Conservation (phyloP, 1,140 invertebrate genomes). For the Danaus melanippus region DNA sequence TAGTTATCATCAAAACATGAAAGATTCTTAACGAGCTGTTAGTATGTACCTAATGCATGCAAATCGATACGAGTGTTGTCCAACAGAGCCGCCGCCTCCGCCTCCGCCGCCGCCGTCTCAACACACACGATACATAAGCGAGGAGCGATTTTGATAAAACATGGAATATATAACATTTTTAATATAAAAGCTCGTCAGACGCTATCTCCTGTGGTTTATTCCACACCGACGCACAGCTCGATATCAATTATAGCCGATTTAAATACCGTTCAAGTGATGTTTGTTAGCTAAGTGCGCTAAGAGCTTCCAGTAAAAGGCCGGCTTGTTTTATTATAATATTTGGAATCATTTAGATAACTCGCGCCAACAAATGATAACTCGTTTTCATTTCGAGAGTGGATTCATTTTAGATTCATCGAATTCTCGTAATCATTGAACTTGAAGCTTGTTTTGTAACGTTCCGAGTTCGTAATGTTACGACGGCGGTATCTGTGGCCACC, state of each 20-base stretch:
- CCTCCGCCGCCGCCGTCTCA: too few relatives aligned
- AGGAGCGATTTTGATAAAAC: too few relatives aligned
- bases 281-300: constrained; percentile 15
- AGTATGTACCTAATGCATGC: constrained; percentile 57
- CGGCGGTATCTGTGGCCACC: too few relatives aligned
- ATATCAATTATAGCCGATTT: constrained; percentile 34
- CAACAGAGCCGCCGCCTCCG: constrained; percentile 29
- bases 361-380: constrained; percentile 6
- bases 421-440: too few relatives aligned
- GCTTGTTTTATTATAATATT: too few relatives aligned
- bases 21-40: constrained; percentile 53
- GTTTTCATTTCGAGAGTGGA: background rate
- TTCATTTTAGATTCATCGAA: too few relatives aligned
- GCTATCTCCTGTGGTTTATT: constrained; percentile 15
- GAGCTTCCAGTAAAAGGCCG: constrained; percentile 7
- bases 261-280: constrained; percentile 30
- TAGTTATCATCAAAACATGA: too few relatives aligned
- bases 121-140: too few relatives aligned
- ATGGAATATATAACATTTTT: too few relatives aligned
- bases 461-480: too few relatives aligned
- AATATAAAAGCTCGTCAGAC: background rate
- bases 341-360: too few relatives aligned
- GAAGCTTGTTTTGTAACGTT: too few relatives aligned
- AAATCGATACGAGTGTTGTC: constrained; percentile 55
- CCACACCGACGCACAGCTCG: constrained; percentile 7